A percentile compares a stretch with the other conserved stretches of the same genome.
These are phyloP conservation scores for Salticus scenicus DNA, from an alignment of 2,888 invertebrate genomes.

Conservation along the genomic window DNA sequence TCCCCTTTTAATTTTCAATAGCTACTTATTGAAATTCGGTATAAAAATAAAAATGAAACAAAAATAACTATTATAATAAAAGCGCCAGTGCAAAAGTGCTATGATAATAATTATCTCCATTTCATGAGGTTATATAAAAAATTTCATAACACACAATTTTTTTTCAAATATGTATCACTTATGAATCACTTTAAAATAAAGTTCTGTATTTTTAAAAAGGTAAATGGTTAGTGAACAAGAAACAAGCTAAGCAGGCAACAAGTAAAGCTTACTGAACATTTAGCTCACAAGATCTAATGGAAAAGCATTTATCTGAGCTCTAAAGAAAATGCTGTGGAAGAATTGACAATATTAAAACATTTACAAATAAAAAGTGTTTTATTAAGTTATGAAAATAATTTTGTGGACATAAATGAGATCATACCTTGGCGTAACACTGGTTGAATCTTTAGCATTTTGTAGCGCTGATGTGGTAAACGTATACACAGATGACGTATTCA, in stretches of 20 bases:
- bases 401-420: neutral
- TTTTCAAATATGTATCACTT: too few relatives aligned
- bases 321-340: conserved; percentile 51
- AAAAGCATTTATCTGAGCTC: conserved; percentile 36
- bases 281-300: conserved; percentile 34
- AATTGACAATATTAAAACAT: conserved; percentile 11
- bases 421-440: conserved; percentile 79
- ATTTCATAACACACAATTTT: too few relatives aligned
- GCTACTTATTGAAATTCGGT: too few relatives aligned
- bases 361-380: neutral
- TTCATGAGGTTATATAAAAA: too few relatives aligned
- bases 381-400: neutral
- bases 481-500: conserved; percentile 71
- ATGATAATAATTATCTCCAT: too few relatives aligned
- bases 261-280: conserved; percentile 51
- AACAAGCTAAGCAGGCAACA: conserved; percentile 5
- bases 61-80: too few relatives aligned
- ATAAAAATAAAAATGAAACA: too few relatives aligned
- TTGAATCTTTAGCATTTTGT: conserved; percentile 91
- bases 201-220: too few relatives aligned
- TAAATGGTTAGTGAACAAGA: neutral
- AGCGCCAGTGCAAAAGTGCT: too few relatives aligned
- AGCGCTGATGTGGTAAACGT: conserved; percentile 82
- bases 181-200: too few relatives aligned
- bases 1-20: too few relatives aligned